Conservation (phyloP, 92 coral and sea anemone genomes). For the Parazoanthus atlanticus region DNA sequence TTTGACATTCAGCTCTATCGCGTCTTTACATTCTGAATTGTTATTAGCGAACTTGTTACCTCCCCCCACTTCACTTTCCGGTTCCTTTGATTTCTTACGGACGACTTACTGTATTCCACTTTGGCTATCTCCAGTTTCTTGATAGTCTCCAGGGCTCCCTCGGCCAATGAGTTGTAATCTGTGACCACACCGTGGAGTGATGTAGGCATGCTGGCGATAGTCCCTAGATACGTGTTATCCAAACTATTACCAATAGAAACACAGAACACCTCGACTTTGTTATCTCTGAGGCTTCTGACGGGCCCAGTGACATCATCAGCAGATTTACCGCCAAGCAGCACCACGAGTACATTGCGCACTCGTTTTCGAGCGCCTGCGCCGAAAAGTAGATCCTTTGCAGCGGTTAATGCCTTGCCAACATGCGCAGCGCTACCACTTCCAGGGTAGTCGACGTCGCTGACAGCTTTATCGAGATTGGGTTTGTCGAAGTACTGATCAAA, state of each 20-base stretch:
- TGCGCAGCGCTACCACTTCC: slow-evolving; percentile 61
- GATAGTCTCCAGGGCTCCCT: slow-evolving; percentile 63
- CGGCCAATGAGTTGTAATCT: slow-evolving; percentile 26
- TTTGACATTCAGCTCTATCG: not conserved
- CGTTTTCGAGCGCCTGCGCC: slow-evolving; percentile 64
- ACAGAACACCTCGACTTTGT: slow-evolving; percentile 71
- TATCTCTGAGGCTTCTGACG: slow-evolving; percentile 60
- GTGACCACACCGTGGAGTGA: slow-evolving; percentile 54
- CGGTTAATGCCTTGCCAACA: slow-evolving; percentile 70
- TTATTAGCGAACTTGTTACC: not conserved
- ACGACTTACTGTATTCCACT: slow-evolving; percentile 65
- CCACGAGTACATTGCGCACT: slow-evolving; percentile 68
- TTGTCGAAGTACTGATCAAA: slow-evolving; percentile 78
- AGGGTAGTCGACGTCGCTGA: slow-evolving; percentile 69
- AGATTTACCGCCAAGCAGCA: slow-evolving; percentile 74
- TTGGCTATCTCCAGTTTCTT: slow-evolving; percentile 74
- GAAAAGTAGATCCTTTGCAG: slow-evolving; percentile 68
- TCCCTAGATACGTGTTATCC: slow-evolving; percentile 36
- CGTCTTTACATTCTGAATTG: not conserved
- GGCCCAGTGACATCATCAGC: slow-evolving; percentile 68
- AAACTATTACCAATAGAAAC: slow-evolving; percentile 61
- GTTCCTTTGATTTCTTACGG: not conserved
- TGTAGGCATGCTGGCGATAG: slow-evolving; percentile 63
- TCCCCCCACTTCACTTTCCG: no score
- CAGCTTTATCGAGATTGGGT: slow-evolving; percentile 63